Conservation (phyloP, 2,888 invertebrate species). For the Drosophila seclusa region DNA sequence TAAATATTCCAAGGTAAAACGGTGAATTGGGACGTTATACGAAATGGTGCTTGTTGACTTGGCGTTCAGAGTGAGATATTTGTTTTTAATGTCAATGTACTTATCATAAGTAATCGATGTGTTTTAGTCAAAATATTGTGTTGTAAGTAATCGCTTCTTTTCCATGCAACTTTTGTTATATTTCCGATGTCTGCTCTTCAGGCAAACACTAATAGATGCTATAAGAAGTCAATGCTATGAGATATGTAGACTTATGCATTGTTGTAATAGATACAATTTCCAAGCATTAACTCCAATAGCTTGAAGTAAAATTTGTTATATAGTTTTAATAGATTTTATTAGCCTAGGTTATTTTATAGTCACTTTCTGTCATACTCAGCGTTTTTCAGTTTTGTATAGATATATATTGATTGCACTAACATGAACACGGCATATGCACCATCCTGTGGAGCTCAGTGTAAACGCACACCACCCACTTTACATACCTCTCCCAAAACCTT, state of each 20-base stretch:
- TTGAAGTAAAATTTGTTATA: neutral
- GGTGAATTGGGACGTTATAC: neutral
- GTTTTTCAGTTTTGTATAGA: neutral
- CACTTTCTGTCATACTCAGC: neutral
- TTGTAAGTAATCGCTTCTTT: neutral
- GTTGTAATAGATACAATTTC: neutral
- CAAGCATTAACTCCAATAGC: neutral
- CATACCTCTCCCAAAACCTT: neutral
- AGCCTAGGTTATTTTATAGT: neutral
- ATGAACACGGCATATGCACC: constrained; percentile 9
- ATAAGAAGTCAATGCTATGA: neutral
- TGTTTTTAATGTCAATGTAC: neutral
- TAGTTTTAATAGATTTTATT: neutral
- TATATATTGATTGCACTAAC: constrained; percentile 23
- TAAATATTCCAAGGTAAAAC: constrained; percentile 3
- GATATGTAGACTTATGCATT: neutral
- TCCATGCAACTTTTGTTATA: neutral
- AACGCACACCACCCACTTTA: neutral
- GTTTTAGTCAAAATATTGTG: neutral
- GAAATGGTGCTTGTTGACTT: neutral
- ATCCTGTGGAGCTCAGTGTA: constrained; percentile 2
- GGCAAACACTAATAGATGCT: accelerated
- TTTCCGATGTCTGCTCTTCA: neutral
- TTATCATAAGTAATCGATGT: neutral
- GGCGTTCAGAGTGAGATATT: neutral